These are phyloP conservation scores for Heterochromis multidens DNA, from an alignment of 2,113 vertebrate genomes.

Conservation along the genomic window DNA sequence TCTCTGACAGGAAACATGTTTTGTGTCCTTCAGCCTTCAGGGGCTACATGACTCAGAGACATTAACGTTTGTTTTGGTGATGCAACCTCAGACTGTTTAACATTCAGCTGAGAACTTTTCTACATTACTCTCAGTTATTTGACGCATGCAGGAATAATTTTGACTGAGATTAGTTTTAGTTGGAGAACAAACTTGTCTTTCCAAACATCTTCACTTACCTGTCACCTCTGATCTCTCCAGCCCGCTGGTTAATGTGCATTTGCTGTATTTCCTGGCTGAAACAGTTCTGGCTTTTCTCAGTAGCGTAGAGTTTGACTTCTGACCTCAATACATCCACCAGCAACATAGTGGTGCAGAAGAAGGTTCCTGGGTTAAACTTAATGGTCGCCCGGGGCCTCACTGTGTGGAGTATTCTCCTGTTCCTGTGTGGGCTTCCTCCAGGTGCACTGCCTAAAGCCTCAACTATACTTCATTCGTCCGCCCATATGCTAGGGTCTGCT, in stretches of 20 bases:
- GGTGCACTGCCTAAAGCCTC: background rate
- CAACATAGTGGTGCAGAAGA: background rate
- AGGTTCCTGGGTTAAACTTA: background rate
- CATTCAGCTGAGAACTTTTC: background rate
- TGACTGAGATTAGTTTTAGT: background rate
- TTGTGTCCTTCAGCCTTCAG: background rate
- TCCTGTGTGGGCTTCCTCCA: background rate
- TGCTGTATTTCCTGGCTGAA: background rate
- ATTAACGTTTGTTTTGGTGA: background rate
- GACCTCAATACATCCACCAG: background rate
- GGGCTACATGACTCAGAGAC: background rate
- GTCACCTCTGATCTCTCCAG: background rate
- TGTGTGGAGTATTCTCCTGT: background rate
- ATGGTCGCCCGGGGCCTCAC: background rate
- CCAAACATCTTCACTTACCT: background rate
- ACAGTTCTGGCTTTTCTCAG: background rate
- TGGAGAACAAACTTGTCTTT: background rate
- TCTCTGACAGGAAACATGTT: background rate
- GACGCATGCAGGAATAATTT: background rate
- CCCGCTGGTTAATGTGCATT: background rate
- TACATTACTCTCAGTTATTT: background rate
- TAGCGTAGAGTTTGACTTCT: background rate
- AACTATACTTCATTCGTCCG: background rate
- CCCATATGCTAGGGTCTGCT: background rate
- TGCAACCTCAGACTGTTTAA: background rate